These are phyloP conservation scores for Octomys mimax DNA, from an alignment of 2,797 vertebrate genomes.

Conservation along the genomic window DNA sequence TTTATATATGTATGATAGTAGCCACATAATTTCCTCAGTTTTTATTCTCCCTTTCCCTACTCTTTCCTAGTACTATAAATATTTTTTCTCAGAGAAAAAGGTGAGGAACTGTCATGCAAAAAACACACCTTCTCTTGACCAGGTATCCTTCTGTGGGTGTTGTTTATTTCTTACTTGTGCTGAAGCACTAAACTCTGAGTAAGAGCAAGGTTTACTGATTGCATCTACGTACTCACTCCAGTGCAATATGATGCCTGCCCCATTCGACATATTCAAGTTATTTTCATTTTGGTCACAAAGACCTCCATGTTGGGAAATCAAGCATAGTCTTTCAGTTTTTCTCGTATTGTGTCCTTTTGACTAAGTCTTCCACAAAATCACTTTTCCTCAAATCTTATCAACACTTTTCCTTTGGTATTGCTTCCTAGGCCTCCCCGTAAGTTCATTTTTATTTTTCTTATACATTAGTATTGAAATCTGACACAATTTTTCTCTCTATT, in stretches of 20 bases:
- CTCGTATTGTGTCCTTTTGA: neutral
- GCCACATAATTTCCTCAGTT: neutral
- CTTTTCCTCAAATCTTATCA: constrained; percentile 1
- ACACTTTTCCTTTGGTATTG: neutral
- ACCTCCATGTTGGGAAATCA: neutral
- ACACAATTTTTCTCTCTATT: neutral
- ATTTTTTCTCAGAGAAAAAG: neutral
- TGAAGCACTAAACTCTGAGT: neutral
- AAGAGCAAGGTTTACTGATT: neutral
- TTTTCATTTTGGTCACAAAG: neutral
- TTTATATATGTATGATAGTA: neutral
- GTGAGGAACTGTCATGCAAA: neutral
- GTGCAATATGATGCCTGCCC: neutral
- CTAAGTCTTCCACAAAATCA: neutral
- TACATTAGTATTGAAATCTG: neutral
- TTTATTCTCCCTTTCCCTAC: neutral
- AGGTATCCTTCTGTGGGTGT: neutral
- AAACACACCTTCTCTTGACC: neutral
- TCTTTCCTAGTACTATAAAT: neutral
- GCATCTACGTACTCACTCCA: neutral
- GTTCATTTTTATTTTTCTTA: neutral
- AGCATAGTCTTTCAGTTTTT: neutral
- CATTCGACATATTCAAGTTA: neutral
- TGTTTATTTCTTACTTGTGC: neutral
- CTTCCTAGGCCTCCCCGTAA: neutral